Percentiles rank a stretch among this genome's conserved stretches.
These are phyloP conservation scores for Acleris sparsana DNA, from an alignment of 2,888 invertebrate genomes.

Conservation along the genomic window DNA sequence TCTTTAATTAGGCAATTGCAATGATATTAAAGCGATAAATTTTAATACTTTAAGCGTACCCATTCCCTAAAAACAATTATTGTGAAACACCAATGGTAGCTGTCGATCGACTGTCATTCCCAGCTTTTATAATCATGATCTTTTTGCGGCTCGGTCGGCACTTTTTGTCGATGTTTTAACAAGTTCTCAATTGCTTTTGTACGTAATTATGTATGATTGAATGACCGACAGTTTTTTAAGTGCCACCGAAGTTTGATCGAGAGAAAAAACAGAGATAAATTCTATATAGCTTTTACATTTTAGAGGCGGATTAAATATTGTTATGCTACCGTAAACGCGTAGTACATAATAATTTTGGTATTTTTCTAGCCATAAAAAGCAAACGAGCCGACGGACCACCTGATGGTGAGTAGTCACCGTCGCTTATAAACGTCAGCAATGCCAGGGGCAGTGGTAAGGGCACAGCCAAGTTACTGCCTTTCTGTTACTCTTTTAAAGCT, in stretches of 20 bases:
- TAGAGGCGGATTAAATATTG: no score
- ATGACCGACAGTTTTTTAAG: conserved; percentile 31
- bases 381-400: no score
- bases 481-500: no score
- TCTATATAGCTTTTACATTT: not conserved
- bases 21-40: not conserved
- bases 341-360: no score
- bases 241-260: conserved; percentile 31
- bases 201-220: conserved; percentile 35
- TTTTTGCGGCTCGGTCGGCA: conserved; percentile 26
- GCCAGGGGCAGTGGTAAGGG: no score
- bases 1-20: no score
- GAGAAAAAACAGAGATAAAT: conserved; percentile 10
- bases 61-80: conserved; percentile 16
- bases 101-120: conserved; percentile 23
- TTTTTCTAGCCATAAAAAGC: no score
- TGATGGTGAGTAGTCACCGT: no score
- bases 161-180: conserved; percentile 35
- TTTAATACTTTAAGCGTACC: not conserved
- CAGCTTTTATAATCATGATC: conserved; percentile 23
- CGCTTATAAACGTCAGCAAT: no score
- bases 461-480: no score
- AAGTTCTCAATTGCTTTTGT: conserved; percentile 35
- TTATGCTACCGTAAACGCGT: no score
- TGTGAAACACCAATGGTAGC: conserved; percentile 18